Conservation (phyloP, 30 jellyfish, hydroid and myxozoan genomes). For the Cassiopea andromeda region DNA sequence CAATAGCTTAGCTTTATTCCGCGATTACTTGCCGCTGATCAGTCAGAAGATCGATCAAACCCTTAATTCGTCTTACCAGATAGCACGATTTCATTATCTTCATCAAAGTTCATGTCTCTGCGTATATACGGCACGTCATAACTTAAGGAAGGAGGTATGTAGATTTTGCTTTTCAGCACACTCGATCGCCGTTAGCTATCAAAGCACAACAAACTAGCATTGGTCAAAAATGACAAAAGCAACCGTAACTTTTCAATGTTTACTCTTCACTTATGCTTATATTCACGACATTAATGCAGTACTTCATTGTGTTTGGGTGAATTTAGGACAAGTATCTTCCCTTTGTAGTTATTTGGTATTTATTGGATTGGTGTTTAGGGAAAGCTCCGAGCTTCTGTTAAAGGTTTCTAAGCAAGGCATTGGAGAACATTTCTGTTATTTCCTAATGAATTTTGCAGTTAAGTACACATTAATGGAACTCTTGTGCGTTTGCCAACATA, state of each 20-base stretch:
- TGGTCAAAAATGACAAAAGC: neutral
- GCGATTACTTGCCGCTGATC: constrained; percentile 15
- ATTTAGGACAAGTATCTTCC: too few species aligned
- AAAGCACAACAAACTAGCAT: neutral
- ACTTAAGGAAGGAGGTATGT: neutral
- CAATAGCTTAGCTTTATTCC: constrained; percentile 4
- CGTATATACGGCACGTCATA: neutral
- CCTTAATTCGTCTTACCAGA: neutral
- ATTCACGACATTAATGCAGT: neutral
- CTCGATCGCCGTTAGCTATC: neutral
- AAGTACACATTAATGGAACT: neutral
- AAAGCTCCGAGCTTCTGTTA: neutral
- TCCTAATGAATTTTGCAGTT: neutral
- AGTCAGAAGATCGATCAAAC: neutral
- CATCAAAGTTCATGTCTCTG: neutral
- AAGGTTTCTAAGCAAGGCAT: neutral
- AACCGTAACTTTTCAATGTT: neutral
- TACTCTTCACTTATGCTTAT: neutral
- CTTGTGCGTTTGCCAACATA: neutral
- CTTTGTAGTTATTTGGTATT: too few species aligned
- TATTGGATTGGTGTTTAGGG: neutral
- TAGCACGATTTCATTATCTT: neutral
- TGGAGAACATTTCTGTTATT: neutral
- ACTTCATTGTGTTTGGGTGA: neutral
- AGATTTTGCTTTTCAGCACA: neutral